These are phyloP conservation scores for Tinea pellionella DNA, from an alignment of 2,888 invertebrate species.

Conservation along the genomic window DNA sequence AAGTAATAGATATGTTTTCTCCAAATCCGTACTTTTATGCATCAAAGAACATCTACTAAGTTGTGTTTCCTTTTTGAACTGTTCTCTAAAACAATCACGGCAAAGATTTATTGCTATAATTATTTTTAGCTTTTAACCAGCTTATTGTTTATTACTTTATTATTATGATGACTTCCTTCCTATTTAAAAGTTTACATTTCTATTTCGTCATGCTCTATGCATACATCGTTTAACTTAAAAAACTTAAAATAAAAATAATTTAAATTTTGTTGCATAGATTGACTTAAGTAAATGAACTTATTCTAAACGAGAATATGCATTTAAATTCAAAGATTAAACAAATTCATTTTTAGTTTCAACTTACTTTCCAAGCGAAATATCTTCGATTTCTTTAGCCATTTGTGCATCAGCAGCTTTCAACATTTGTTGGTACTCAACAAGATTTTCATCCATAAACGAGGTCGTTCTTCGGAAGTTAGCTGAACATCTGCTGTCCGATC, in stretches of 20 bases:
- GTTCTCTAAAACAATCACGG: conserved; percentile 69
- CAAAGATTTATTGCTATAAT: neutral
- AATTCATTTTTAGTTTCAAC: conserved; percentile 17
- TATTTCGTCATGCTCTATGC: no score
- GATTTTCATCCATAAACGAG: conserved; percentile 76
- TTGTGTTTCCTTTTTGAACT: conserved; percentile 71
- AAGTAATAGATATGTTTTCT: conserved; percentile 78
- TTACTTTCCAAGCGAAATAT: conserved; percentile 84
- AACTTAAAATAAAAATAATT: no score
- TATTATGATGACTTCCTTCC: no score
- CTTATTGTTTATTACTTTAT: conserved; percentile 9
- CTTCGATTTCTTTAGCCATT: conserved; percentile 84
- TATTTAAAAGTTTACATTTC: no score
- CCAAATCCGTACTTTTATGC: conserved; percentile 66
- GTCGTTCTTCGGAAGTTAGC: conserved; percentile 62
- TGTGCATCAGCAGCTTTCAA: conserved; percentile 77
- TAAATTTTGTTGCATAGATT: no score
- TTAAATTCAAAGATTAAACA: no score
- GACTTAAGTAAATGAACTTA: no score
- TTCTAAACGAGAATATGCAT: no score
- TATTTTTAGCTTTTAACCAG: neutral
- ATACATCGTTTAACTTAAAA: no score
- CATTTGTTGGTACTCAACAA: conserved; percentile 74
- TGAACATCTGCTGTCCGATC: conserved; percentile 53
- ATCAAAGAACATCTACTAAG: conserved; percentile 62